A percentile compares a stretch with the other conserved stretches of the same genome.
These are phyloP conservation scores for Fregetta grallaria DNA, from an alignment of 2,113 vertebrate genomes.

Conservation along the genomic window DNA sequence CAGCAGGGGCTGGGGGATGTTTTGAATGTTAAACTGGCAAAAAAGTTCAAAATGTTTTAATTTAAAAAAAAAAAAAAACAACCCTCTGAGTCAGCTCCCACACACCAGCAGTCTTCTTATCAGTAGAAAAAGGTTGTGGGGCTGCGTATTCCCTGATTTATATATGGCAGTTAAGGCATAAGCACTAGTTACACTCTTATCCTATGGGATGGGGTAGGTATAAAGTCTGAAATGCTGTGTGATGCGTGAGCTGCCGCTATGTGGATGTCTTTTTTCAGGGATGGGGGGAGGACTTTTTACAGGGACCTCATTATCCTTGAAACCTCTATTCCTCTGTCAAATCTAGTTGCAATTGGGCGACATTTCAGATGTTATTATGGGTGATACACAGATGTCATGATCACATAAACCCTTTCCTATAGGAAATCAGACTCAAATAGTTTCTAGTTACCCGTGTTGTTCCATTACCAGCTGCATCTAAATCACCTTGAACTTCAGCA, in stretches of 20 bases:
- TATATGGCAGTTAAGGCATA: not conserved
- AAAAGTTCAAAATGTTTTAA: not conserved
- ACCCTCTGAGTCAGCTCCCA: not conserved
- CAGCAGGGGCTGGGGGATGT: not conserved
- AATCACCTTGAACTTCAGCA: constrained; percentile 44
- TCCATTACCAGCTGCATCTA: constrained; percentile 15
- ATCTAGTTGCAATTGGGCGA: not conserved
- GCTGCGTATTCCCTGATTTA: not conserved
- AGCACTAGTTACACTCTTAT: not conserved
- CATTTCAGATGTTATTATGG: constrained; percentile 1
- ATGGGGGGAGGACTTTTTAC: not conserved
- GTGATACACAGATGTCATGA: constrained; percentile 18
- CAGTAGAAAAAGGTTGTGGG: not conserved
- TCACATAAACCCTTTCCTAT: not conserved
- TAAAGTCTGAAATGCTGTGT: not conserved
- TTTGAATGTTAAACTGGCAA: not conserved
- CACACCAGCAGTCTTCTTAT: not conserved
- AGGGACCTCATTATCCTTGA: constrained; percentile 20
- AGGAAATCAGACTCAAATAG: constrained; percentile 14
- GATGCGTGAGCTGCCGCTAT: not conserved
- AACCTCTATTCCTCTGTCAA: constrained; percentile 17
- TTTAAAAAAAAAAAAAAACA: not conserved
- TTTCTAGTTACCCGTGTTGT: not conserved
- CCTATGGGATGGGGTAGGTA: not conserved
- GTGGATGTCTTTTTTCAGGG: not conserved